Evolutionary conservation across 2,888 invertebrate species (phyloP).

Genomic region (Nycteola revayana): DNA sequence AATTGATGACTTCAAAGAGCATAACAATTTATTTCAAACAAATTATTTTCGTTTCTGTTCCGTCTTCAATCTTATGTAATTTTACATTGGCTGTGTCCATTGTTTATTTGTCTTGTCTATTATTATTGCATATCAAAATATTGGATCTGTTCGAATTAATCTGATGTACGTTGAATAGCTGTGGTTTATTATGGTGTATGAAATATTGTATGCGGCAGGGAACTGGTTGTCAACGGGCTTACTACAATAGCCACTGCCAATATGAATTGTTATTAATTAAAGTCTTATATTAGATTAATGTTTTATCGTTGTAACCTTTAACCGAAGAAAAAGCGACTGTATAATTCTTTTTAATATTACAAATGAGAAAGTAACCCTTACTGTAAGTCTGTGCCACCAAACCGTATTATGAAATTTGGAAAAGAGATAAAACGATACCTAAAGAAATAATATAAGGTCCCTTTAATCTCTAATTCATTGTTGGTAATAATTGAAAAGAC

Average conservation of each 20-base stretch:
- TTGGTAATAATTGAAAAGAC: too few species aligned
- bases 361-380: too few species aligned
- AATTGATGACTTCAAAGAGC: conserved; percentile 43
- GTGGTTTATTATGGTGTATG: conserved; percentile 20
- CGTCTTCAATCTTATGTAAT: conserved; percentile 48
- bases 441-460: too few species aligned
- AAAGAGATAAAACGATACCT: too few species aligned
- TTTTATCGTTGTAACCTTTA: too few species aligned
- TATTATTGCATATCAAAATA: conserved; percentile 54
- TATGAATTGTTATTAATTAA: neutral
- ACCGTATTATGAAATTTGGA: too few species aligned
- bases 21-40: conserved; percentile 34
- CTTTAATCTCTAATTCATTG: too few species aligned
- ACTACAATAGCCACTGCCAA: too few species aligned
- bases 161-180: conserved; percentile 6
- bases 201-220: conserved; percentile 4
- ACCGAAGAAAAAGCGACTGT: too few species aligned
- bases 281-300: too few species aligned
- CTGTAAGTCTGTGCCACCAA: too few species aligned
- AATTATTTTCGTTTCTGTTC: conserved; percentile 32
- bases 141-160: conserved; percentile 21
- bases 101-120: conserved; percentile 41
- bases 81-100: conserved; percentile 45
- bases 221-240: neutral
- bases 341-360: too few species aligned